Percentiles rank a stretch among this genome's conserved stretches.
Conservation (phyloP, 2,113 vertebrate species). For the Haemorhous mexicanus region DNA sequence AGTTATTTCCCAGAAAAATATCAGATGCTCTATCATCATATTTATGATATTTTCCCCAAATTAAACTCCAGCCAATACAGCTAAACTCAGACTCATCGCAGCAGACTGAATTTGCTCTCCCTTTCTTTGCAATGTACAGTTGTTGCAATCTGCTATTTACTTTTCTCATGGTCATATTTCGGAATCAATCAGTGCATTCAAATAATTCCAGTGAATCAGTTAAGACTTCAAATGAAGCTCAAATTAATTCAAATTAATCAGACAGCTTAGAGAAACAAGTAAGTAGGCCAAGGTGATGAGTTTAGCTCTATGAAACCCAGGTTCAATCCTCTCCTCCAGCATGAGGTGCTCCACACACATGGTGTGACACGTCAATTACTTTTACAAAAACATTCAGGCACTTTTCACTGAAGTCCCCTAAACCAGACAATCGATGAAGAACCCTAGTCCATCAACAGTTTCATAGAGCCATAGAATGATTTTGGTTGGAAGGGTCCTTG, state of each 20-base stretch:
- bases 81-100: neutral
- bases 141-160: neutral
- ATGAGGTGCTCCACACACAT: neutral
- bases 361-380: neutral
- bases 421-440: neutral
- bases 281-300: neutral
- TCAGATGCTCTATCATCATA: neutral
- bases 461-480: neutral
- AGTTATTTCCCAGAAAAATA: slow-evolving; percentile 16
- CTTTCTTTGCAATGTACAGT: neutral
- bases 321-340: neutral
- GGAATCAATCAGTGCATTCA: neutral
- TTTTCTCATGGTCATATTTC: neutral
- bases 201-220: neutral
- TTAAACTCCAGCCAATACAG: neutral
- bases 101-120: neutral
- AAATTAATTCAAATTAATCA: neutral
- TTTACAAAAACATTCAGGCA: neutral
- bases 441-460: neutral
- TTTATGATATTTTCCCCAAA: neutral
- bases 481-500: neutral
- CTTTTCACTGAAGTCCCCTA: neutral
- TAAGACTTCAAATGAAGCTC: neutral
- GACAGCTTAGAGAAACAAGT: neutral
- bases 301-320: neutral